Base-by-base conservation (phyloP, 2,888 invertebrate species). In the Orgyia antiqua region DNA sequence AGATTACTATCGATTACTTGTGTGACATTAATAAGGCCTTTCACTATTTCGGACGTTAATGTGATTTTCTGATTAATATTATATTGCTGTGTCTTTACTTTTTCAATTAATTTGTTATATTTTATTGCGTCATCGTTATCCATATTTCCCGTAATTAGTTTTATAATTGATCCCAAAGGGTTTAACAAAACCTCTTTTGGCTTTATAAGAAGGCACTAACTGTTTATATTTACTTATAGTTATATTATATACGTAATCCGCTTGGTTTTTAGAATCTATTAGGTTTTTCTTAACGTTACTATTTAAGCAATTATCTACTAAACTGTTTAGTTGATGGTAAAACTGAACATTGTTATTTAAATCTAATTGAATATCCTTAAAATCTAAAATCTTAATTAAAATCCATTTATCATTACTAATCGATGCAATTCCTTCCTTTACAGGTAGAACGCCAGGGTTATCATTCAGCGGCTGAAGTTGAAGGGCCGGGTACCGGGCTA, bases 81-180 rank as follows among this genome's bases (percentile, higher is more conserved):
- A 21, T 35, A 13, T 33, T 37, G 37, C n/a, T 27, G 17, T 7
- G 12, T 15, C 21, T 35, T 25, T 24, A 44, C 43, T 0, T 42
- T n/a, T 30, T 18, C 39, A 29, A 15, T 15, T 15, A 15, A 15
- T 15, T 4, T n/a, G n/a, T n/a, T n/a, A n/a, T n/a, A n/a, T n/a
- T n/a, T n/a, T n/a, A n/a, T n/a, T n/a, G n/a, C n/a, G 15, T 15
- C 15, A 3, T 15, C 15, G 6, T 15, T 15, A 28, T 48, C 44
- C 25, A 51, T 29, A 24, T 51, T 48, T 27, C 48, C 39, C 2
- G 43, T 36, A 24, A 48, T 45, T 9, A 39, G 11, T 30, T 51
- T 51, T 25, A 50, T 33, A 5, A 45, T 10, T 4, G 42, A 32
- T 10, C 51, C 44, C 20, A 46, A 23, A 6, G 43, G 45, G 18